Conservation (phyloP, 2,888 invertebrate species). For the Lymantria monacha region DNA sequence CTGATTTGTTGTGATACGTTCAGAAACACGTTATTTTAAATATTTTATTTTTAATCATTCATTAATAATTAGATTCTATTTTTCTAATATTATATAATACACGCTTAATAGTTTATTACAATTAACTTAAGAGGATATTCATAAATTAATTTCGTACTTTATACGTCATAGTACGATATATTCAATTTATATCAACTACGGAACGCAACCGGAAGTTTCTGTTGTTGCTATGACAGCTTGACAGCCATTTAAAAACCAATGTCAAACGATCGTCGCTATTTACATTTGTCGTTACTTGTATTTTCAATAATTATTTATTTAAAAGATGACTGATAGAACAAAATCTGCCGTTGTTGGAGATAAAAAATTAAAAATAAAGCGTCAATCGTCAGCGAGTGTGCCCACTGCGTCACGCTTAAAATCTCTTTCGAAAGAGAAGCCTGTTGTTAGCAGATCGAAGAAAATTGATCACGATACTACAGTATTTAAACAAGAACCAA, state of each 20-base stretch:
- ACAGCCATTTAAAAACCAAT: slow-evolving; percentile 49
- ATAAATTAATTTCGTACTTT: too few relatives aligned
- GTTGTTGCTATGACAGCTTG: slow-evolving; percentile 55
- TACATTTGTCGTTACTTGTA: background rate
- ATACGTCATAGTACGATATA: too few relatives aligned
- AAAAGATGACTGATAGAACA: slow-evolving; percentile 57
- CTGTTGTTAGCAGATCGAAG: slow-evolving; percentile 31
- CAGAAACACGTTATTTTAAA: too few relatives aligned
- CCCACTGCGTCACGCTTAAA: slow-evolving; percentile 43
- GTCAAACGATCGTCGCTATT: slow-evolving; percentile 28
- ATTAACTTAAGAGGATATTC: too few relatives aligned
- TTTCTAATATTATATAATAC: too few relatives aligned
- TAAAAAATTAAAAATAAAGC: slow-evolving; percentile 44
- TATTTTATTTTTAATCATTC: too few relatives aligned
- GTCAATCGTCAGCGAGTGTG: slow-evolving; percentile 41
- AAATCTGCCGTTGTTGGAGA: slow-evolving; percentile 42
- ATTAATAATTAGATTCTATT: too few relatives aligned
- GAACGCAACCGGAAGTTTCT: slow-evolving; percentile 42
- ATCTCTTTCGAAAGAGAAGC: slow-evolving; percentile 34
- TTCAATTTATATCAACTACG: slow-evolving; percentile 22
- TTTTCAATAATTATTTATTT: background rate
- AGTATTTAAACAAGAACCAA: slow-evolving; percentile 41
- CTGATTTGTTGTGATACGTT: too few relatives aligned
- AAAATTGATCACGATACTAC: slow-evolving; percentile 47
- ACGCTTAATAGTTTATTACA: too few relatives aligned